Evolutionary conservation across 2,888 invertebrate species (phyloP).

Genomic region (Eulithis testata): DNA sequence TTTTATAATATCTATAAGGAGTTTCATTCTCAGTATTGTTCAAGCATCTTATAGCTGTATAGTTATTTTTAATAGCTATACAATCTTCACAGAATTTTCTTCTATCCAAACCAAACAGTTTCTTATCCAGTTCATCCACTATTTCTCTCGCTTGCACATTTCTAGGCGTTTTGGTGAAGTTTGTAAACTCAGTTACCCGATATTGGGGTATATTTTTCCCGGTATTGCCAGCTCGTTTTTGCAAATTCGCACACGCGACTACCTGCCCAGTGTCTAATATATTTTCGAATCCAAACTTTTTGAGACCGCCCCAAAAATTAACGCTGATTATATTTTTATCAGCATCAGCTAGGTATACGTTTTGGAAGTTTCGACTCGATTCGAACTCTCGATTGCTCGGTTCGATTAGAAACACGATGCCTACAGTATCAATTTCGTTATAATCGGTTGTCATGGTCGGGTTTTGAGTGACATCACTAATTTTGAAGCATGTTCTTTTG

Average conservation of each 20-base stretch:
- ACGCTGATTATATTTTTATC: slow-evolving; percentile 80
- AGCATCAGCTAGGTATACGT: slow-evolving; percentile 84
- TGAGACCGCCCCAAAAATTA: slow-evolving; percentile 83
- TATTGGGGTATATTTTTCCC: slow-evolving; percentile 82
- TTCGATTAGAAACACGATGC: slow-evolving; percentile 86
- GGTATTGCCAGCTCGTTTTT: slow-evolving; percentile 82
- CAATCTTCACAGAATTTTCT: slow-evolving; percentile 65
- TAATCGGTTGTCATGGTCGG: slow-evolving; percentile 67
- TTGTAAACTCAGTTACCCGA: slow-evolving; percentile 86
- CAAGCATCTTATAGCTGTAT: slow-evolving; percentile 44
- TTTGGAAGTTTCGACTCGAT: slow-evolving; percentile 75
- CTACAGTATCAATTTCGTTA: slow-evolving; percentile 90
- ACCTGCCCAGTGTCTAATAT: slow-evolving; percentile 83
- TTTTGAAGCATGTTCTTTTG: slow-evolving; percentile 70
- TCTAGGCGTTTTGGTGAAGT: slow-evolving; percentile 86
- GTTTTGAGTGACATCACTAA: slow-evolving; percentile 71
- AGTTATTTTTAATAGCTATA: slow-evolving; percentile 61
- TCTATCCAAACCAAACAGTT: slow-evolving; percentile 47
- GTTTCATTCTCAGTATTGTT: slow-evolving; percentile 62
- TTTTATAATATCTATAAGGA: slow-evolving; percentile 64
- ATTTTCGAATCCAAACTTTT: slow-evolving; percentile 80
- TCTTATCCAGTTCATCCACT: slow-evolving; percentile 71
- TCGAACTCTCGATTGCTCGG: slow-evolving; percentile 72
- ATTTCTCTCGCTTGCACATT: slow-evolving; percentile 74
- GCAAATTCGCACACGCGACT: slow-evolving; percentile 86